These are phyloP conservation scores for Daboia siamensis DNA, from an alignment of 2,113 vertebrate genomes.

Conservation along the genomic window DNA sequence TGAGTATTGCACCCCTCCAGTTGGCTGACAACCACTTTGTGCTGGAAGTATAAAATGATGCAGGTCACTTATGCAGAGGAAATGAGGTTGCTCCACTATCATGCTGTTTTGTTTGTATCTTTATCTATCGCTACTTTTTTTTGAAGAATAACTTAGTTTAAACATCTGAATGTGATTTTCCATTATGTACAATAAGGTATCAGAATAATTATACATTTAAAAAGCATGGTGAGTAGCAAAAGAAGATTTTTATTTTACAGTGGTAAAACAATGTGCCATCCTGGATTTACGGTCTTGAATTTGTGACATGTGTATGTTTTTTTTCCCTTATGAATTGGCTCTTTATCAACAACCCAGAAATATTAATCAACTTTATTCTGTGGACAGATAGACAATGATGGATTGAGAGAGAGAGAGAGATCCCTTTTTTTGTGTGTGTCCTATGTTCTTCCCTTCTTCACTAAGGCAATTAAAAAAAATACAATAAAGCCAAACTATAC, in stretches of 20 bases:
- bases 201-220: neutral
- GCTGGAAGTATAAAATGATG: neutral
- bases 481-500: neutral
- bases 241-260: neutral
- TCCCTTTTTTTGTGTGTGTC: neutral
- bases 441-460: neutral
- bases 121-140: neutral
- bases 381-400: neutral
- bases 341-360: neutral
- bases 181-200: neutral
- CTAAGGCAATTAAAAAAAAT: neutral
- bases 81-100: neutral
- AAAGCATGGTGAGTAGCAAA: neutral
- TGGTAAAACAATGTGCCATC: neutral
- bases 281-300: neutral
- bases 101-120: neutral
- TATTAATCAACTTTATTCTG: neutral
- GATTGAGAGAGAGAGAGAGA: neutral
- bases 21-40: neutral
- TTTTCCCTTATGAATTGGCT: neutral
- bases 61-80: neutral
- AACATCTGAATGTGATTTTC: neutral
- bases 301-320: neutral
- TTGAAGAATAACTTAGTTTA: neutral
- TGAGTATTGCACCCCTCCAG: neutral